A percentile compares a stretch with the other conserved stretches of the same genome.
phyloP scores from a whole-genome alignment of 1,140 invertebrate species.

The Neodiprion virginianus region DNA sequence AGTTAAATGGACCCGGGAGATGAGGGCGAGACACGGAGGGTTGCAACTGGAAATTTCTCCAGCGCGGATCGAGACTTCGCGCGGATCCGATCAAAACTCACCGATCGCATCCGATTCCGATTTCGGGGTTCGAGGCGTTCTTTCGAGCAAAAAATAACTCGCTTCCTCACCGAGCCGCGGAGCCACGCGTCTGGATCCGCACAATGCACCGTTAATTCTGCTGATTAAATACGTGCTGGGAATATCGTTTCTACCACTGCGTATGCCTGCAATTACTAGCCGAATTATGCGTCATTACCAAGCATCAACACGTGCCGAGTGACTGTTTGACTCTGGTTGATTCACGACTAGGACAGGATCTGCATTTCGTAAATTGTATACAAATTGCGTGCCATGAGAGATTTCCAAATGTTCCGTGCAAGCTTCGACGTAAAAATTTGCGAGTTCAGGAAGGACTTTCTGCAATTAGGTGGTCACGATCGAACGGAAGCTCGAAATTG shows the following conservation, averaged over 20 bases:
- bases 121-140: not conserved
- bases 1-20: slow-evolving; percentile 14
- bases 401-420: not conserved
- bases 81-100: not conserved
- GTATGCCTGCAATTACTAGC: no score
- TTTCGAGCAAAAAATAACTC: not conserved
- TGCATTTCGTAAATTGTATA: not conserved
- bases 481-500: no score
- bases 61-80: not conserved
- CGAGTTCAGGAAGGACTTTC: not conserved
- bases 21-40: slow-evolving; percentile 6
- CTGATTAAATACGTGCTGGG: not conserved
- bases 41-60: not conserved
- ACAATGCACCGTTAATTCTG: not conserved
- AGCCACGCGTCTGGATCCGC: not conserved
- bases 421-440: not conserved
- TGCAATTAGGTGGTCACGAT: not conserved
- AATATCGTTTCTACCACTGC: not conserved
- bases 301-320: not conserved
- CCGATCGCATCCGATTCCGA: not conserved
- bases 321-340: not conserved
- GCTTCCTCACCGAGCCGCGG: not conserved
- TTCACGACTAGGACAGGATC: not conserved
- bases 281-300: not conserved
- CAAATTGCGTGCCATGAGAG: no score